phyloP scores from a whole-genome alignment of 2,113 vertebrate species.

The Polyodon spathula region DNA sequence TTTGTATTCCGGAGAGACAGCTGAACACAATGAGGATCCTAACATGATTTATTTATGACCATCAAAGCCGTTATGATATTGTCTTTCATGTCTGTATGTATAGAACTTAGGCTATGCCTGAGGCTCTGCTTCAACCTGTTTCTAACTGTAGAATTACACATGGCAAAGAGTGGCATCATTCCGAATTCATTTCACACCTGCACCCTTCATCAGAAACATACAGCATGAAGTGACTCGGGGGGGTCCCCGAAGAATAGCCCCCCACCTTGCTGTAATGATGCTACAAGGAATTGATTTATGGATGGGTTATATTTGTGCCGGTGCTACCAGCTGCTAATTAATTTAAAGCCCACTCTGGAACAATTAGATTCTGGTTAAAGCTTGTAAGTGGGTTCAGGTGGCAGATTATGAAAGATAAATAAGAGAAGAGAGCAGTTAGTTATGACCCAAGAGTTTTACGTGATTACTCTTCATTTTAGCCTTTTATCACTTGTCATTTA shows the following conservation, averaged over 20 bases:
- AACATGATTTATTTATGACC: slow-evolving; percentile 39
- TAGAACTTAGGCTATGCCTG: slow-evolving; percentile 44
- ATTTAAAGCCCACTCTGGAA: slow-evolving; percentile 66
- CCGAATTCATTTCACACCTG: slow-evolving; percentile 59
- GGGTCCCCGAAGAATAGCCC: slow-evolving; percentile 54
- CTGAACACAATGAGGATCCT: no score
- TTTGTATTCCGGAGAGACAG: no score
- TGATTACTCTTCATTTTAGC: neutral
- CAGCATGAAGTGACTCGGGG: slow-evolving; percentile 54
- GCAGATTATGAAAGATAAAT: slow-evolving; percentile 13
- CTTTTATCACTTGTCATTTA: no score
- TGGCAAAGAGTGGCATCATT: no score
- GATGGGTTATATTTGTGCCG: slow-evolving; percentile 60
- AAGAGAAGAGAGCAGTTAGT: neutral
- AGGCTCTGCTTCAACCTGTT: slow-evolving; percentile 48
- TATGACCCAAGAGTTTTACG: neutral
- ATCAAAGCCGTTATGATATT: slow-evolving; percentile 41
- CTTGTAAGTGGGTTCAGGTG: slow-evolving; percentile 65
- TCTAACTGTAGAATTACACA: no score
- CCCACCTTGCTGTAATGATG: slow-evolving; percentile 47
- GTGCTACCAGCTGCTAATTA: slow-evolving; percentile 62
- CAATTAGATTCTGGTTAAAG: slow-evolving; percentile 65
- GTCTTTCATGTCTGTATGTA: slow-evolving; percentile 38
- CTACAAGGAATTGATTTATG: slow-evolving; percentile 63
- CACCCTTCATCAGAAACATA: slow-evolving; percentile 58